Evolutionary conservation across 2,888 invertebrate genomes (phyloP), one percentile per base, ranked within the genome.

Genomic region (Cactoblastis cactorum): DNA sequence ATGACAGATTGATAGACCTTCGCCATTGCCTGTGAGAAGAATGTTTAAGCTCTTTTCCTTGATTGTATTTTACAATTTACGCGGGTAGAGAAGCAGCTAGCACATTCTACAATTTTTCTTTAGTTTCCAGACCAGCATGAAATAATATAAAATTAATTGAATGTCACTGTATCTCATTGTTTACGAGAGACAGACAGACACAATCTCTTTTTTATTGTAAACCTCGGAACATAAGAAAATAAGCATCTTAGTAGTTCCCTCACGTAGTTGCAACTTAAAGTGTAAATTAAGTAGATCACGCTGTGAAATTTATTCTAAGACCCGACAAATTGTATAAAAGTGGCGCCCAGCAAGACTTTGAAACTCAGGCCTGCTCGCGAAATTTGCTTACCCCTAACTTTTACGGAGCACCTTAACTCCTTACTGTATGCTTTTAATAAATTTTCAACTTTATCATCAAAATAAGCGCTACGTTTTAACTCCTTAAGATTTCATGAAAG

Each of bases 361-460:
- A 17, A 48, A 48, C 47, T 48, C 14, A 28, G 28, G 46, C 46
- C 35, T 35, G 46, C 34, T 35, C 24, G n/a, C 28, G 5, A 48
- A 48, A 48, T 48, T 48, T 38, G 37, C 47, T 48, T 48, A 24
- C 22, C 22, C 37, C 37, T 48, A 48, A 48, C 24, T 48, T 48
- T 37, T 37, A 34, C 47, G 47, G 28, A 28, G 35, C 47, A 48
- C 37, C 47, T 48, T 37, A 48, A 38, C 47, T 37, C 47, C 15
- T n/a, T 38, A 35, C 37, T 38, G 37, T 24, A 48, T 24, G 37
- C 47, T 37, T 48, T 48, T 48, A 24, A 48, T 48, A 48, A 48
- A 48, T 48, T 48, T 48, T 24, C 37, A 48, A 48, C 28, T 37
- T 48, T 37, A 37, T 37, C 15, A 6, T 15, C 17, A 28, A 43